Conservation (phyloP, 2,797 vertebrate genomes). For the Anguilla megastoma region DNA sequence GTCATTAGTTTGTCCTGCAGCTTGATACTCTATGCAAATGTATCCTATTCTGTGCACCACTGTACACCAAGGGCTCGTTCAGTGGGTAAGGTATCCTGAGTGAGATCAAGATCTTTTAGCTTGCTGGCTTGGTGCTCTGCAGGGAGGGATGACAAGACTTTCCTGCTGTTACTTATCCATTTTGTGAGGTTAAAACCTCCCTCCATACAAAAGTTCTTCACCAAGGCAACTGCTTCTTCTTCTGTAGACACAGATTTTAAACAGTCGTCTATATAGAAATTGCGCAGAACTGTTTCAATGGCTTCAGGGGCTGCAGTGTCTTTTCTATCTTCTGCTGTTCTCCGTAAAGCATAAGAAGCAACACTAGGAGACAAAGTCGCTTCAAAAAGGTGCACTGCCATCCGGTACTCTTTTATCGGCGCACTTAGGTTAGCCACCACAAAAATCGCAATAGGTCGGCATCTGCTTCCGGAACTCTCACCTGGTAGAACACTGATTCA, state of each 20-base stretch:
- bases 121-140: slow-evolving; percentile 31
- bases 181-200: slow-evolving; percentile 39
- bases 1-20: not conserved
- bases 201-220: slow-evolving; percentile 28
- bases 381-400: too few relatives aligned
- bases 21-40: not conserved
- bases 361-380: too few relatives aligned
- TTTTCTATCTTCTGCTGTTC: too few relatives aligned
- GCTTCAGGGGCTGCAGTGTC: too few relatives aligned
- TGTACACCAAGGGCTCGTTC: slow-evolving; percentile 26
- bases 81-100: slow-evolving; percentile 17
- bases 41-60: slow-evolving; percentile 17
- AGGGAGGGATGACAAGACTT: slow-evolving; percentile 27
- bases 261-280: not conserved
- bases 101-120: slow-evolving; percentile 34
- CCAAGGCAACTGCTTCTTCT: not conserved
- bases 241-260: not conserved
- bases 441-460: not conserved
- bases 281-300: too few relatives aligned
- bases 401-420: too few relatives aligned
- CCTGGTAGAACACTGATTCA: not conserved
- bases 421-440: not conserved
- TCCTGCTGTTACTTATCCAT: slow-evolving; percentile 41
- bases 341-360: too few relatives aligned
- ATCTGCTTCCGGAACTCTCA: not conserved